Evolutionary conservation across 2,888 invertebrate genomes (phyloP), one percentile per base, ranked within the genome.

Genomic region (Macrophya alboannulata): DNA sequence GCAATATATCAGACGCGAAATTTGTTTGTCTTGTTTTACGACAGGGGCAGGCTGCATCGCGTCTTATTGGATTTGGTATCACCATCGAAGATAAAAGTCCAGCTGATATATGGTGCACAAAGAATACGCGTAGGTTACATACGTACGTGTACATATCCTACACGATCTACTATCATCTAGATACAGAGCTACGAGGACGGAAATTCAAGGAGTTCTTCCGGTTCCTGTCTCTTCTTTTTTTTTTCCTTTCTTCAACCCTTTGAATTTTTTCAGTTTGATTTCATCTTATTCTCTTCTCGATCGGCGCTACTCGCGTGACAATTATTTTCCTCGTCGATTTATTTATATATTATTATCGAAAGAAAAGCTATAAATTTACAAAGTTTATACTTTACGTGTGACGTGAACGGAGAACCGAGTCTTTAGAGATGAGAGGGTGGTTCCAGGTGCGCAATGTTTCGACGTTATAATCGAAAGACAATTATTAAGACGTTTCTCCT

Each of bases 21-120:
- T 93, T 93, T 93, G 93, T 93, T 93, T 93, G 93, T 91, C 89
- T 87, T 90, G 90, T 92, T 93, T 93, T 93, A 93, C 91, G 93
- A 92, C 90, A 88, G 90, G 89, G 88, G 90, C 93, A 92, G 91
- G 89, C 90, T 90, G 91, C 90, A 91, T 91, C 90, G 89, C 85
- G 90, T 90, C 91, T 93, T 93, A 93, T 93, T 93, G 93, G 92
- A 93, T 93, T 92, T 88, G 89, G 88, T 88, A 87, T 90, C 90
- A 89, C 88, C 89, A 87, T 84, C 43, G 37, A 83, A 68, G 82
- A 83, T 83, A 83, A 83, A 83, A 83, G 82, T 83, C 82, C 68
- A 43, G 45, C 68, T 83, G 82, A 83, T 83, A 83, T 83, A 83
- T 68, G 65, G 65, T 48, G 65, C 65, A 45, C 45, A 15, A 48